Evolutionary conservation across 2,113 vertebrate genomes (phyloP), one percentile per base, ranked within the genome.

Genomic region (Grammomys dolichurus): DNA sequence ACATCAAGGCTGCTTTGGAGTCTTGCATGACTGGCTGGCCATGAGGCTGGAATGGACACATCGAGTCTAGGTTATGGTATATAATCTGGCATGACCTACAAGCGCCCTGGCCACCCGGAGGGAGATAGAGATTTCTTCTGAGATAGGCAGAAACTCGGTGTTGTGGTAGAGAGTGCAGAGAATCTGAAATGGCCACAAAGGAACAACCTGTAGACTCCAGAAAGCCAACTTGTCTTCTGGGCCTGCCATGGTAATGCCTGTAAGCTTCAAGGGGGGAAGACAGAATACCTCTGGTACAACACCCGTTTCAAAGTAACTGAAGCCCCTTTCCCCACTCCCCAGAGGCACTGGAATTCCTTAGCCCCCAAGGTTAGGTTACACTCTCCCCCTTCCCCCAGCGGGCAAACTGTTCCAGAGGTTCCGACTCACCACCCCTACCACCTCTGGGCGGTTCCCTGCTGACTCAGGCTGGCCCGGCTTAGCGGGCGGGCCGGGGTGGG

Each of bases 401-500:
- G 65, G 33, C 48, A 17, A 31, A n/a, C 73, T 46, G 43, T 26
- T 13, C n/a, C 54, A 17, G 58, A 80, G 13, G 58, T 33, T 24
- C 17, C 31, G 82, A 63, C 28, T 11, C 43, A 10, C 31, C 7
- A 1, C 60, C 89, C 86, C 75, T 80, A 36, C 51, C 75, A 69
- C 20, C 33, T 2, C 51, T 19, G 24, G 95, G 73, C 73, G 54
- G 46, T 43, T 56, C 82, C 89, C 67, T 86, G 97, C 97, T 96
- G 97, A 98, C 95, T 98, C 97, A 98, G 97, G 77, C 73, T 16
- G 93, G 81, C 26, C 40, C 2, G 70, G 95, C 91, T 96, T 90
- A 92, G 96, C 76, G 56, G 96, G 77, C 48, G 86, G 96, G 95
- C 82, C 20, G 2, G 91, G 95, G 93, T 91, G 91, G 94, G 91